A percentile compares a stretch with the other conserved stretches of the same genome.
These are phyloP conservation scores for Druceiella hillmani DNA, from an alignment of 2,888 invertebrate species.

Conservation along the genomic window DNA sequence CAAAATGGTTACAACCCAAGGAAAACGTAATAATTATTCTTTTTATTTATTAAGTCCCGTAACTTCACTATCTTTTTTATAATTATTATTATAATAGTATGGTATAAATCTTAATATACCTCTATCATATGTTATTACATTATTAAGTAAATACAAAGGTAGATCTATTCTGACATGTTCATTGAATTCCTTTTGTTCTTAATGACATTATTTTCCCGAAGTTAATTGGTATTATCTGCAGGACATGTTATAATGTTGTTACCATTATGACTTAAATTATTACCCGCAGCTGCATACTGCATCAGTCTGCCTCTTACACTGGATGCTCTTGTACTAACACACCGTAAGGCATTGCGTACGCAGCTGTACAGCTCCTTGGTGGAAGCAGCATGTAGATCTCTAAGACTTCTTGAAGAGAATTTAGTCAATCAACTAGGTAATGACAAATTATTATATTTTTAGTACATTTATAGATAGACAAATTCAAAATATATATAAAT, in stretches of 20 bases:
- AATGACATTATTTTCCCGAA: too few species aligned
- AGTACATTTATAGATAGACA: slow-evolving; percentile 9
- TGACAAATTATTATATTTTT: background rate
- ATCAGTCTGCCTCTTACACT: slow-evolving; percentile 60
- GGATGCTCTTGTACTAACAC: slow-evolving; percentile 68
- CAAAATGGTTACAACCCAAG: slow-evolving; percentile 54
- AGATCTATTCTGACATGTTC: too few species aligned
- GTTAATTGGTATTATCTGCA: slow-evolving; percentile 11
- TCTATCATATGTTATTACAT: too few species aligned
- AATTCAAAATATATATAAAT: slow-evolving; percentile 16
- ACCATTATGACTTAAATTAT: slow-evolving; percentile 13
- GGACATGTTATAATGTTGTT: slow-evolving; percentile 8
- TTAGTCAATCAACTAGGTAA: slow-evolving; percentile 54
- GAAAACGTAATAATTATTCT: slow-evolving; percentile 51
- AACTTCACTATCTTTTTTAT: too few species aligned
- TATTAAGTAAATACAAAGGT: too few species aligned
- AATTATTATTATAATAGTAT: too few species aligned
- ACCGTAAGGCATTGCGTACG: slow-evolving; percentile 55
- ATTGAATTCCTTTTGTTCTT: too few species aligned
- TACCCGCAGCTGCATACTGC: slow-evolving; percentile 30
- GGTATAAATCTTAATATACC: too few species aligned
- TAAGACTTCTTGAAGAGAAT: slow-evolving; percentile 59
- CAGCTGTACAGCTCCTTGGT: slow-evolving; percentile 69
- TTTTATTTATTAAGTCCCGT: slow-evolving; percentile 10
- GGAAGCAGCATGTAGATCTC: slow-evolving; percentile 66